Conservation (phyloP, 2,888 invertebrate species). For the Odontomyia ornata region DNA sequence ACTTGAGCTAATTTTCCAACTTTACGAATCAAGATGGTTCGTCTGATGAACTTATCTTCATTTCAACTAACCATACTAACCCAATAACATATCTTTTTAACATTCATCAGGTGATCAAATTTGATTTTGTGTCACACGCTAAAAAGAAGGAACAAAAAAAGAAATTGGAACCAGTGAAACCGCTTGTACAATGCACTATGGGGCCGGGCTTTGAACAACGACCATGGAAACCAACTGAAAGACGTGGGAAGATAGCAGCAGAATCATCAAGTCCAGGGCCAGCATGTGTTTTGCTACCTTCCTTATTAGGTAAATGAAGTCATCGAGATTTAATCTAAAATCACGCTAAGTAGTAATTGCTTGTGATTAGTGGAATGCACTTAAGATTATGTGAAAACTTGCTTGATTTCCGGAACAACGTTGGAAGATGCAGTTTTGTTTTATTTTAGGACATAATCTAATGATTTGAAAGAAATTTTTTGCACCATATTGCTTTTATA, state of each 20-base stretch:
- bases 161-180: constrained; percentile 1
- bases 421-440: no score
- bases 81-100: constrained; percentile 29
- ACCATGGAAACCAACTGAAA: constrained; percentile 89
- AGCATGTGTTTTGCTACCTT: constrained; percentile 82
- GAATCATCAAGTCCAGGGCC: constrained; percentile 88
- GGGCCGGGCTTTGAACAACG: constrained; percentile 78
- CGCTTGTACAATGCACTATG: constrained; percentile 54
- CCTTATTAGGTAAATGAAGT: constrained; percentile 75
- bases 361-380: no score
- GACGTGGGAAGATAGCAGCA: constrained; percentile 88
- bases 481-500: no score
- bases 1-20: no score
- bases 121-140: not conserved
- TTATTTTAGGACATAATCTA: no score
- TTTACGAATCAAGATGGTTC: constrained; percentile 18
- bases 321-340: not conserved
- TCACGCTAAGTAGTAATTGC: no score
- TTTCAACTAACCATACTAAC: constrained; percentile 7
- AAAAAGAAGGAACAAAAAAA: not conserved
- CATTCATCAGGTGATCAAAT: constrained; percentile 19
- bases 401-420: no score
- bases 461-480: no score
- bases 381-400: no score
- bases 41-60: not conserved